Percentiles rank a stretch among this genome's conserved stretches.
phyloP scores from a whole-genome alignment of 1,140 invertebrate genomes.

The Hypsibius dujardini region DNA sequence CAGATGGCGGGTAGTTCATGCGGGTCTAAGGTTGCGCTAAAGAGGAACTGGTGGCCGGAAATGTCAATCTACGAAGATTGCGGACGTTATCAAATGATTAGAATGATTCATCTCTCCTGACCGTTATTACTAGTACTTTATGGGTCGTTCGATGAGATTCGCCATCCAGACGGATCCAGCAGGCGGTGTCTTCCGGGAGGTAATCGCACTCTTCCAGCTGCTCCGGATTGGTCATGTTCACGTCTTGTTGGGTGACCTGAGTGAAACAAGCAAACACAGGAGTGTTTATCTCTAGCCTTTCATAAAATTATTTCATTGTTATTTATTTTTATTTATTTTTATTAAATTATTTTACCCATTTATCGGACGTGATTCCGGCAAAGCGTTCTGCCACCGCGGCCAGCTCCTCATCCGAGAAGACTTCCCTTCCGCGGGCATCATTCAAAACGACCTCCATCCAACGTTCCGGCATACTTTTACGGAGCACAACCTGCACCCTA shows the following conservation, averaged over 20 bases:
- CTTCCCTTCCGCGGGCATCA: conserved; percentile 40
- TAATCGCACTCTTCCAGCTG: conserved; percentile 63
- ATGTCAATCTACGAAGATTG: conserved; percentile 24
- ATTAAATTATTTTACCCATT: no score
- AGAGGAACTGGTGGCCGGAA: conserved; percentile 43
- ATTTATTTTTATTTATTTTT: no score
- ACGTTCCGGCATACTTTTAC: conserved; percentile 38
- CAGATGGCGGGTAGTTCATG: conserved; percentile 43
- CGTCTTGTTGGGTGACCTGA: not conserved
- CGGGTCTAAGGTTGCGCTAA: conserved; percentile 33
- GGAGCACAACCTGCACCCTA: conserved; percentile 43
- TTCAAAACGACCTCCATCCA: conserved; percentile 44
- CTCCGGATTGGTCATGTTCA: conserved; percentile 39
- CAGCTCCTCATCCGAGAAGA: conserved; percentile 20
- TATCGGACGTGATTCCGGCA: no score
- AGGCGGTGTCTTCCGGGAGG: conserved; percentile 31
- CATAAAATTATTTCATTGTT: no score
- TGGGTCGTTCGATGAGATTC: conserved; percentile 34
- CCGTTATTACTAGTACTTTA: conserved; percentile 25
- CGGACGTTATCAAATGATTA: not conserved
- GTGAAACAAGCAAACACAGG: not conserved
- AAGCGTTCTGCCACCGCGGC: not conserved
- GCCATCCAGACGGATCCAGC: conserved; percentile 34
- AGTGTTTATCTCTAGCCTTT: no score
- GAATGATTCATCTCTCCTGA: no score